Conservation (phyloP, 2,888 invertebrate genomes). For the Melitaea athalia region DNA sequence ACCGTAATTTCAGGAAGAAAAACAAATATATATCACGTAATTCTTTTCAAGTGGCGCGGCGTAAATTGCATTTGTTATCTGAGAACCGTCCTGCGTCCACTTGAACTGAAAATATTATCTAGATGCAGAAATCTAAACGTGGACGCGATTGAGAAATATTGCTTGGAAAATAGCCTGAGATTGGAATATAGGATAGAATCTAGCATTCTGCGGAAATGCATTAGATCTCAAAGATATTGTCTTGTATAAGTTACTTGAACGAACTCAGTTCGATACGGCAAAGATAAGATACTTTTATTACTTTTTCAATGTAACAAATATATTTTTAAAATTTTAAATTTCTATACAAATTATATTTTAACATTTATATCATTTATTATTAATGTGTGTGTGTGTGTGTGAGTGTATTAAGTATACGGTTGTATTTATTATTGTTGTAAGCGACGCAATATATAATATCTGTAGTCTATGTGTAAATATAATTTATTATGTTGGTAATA, state of each 20-base stretch:
- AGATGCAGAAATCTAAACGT: slow-evolving; percentile 59
- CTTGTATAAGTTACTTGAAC: slow-evolving; percentile 2
- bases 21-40: slow-evolving; percentile 28
- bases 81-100: slow-evolving; percentile 54
- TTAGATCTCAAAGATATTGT: slow-evolving; percentile 10
- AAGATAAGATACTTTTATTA: not conserved
- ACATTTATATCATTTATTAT: no score
- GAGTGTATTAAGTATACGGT: no score
- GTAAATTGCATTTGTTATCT: slow-evolving; percentile 75
- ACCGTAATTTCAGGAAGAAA: not conserved
- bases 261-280: not conserved
- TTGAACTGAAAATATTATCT: slow-evolving; percentile 57
- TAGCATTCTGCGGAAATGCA: not conserved
- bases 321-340: not conserved
- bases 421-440: no score
- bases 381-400: no score
- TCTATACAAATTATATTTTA: no score
- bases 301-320: not conserved
- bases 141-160: slow-evolving; percentile 58
- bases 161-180: slow-evolving; percentile 54
- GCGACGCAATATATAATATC: no score
- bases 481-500: no score
- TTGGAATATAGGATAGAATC: slow-evolving; percentile 40
- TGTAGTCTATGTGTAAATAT: no score
- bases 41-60: slow-evolving; percentile 47